phyloP scores from a whole-genome alignment of 2,888 invertebrate genomes.

The Euplagia quadripunctaria region DNA sequence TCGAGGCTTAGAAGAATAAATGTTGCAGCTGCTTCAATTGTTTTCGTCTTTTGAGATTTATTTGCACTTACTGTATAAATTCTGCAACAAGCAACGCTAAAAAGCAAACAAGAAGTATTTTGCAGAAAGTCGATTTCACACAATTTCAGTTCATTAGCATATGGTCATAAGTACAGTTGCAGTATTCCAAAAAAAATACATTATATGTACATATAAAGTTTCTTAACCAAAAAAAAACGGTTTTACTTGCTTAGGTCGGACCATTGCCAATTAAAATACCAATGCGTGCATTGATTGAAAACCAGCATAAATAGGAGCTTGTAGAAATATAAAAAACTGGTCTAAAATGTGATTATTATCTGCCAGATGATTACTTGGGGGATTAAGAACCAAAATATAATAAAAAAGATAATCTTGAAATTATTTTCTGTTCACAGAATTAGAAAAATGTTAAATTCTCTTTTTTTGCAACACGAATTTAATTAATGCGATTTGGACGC shows the following conservation, averaged over 20 bases:
- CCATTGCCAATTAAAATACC: not conserved
- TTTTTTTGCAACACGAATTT: constrained; percentile 37
- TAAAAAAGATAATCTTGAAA: constrained; percentile 11
- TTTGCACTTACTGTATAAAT: not conserved
- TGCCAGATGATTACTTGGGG: constrained; percentile 23
- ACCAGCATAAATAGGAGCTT: not conserved
- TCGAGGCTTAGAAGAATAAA: constrained; percentile 21
- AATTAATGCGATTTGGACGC: constrained; percentile 31
- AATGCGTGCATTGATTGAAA: not conserved
- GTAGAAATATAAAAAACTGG: constrained; percentile 14
- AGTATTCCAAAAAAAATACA: not conserved
- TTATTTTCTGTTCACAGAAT: constrained; percentile 25
- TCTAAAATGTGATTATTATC: constrained; percentile 35
- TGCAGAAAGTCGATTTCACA: not conserved
- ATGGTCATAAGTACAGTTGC: constrained; percentile 1
- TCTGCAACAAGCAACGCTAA: too few relatives aligned
- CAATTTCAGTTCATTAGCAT: not conserved
- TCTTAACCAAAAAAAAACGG: too few relatives aligned
- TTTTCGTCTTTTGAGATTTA: not conserved
- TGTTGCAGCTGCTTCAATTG: constrained; percentile 26
- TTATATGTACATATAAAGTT: too few relatives aligned
- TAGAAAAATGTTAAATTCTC: constrained; percentile 34
- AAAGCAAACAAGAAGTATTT: not conserved
- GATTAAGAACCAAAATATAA: constrained; percentile 19
- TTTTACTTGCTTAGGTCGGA: too few relatives aligned